phyloP scores from a whole-genome alignment of 2,797 vertebrate species.

The Microhierax caerulescens region DNA sequence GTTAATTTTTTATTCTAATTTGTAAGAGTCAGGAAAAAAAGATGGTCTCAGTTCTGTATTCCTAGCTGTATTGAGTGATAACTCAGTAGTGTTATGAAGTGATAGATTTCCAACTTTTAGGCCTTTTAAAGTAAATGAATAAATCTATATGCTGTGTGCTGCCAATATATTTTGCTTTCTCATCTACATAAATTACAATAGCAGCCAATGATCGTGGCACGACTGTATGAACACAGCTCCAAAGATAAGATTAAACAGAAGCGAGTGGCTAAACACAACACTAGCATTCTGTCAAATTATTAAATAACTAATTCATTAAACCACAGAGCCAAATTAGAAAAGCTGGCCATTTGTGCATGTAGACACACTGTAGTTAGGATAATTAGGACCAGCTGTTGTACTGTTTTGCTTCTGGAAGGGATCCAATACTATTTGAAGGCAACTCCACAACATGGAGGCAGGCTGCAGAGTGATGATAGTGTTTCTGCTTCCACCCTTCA shows the following conservation, averaged over 20 bases:
- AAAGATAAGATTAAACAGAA: conserved; percentile 58
- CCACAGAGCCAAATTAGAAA: conserved; percentile 69
- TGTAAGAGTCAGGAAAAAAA: background rate
- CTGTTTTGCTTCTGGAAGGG: conserved; percentile 71
- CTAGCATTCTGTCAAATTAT: conserved; percentile 76
- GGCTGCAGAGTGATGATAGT: background rate
- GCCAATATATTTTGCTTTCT: background rate
- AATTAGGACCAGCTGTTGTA: conserved; percentile 88
- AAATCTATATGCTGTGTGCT: background rate
- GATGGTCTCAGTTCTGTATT: background rate
- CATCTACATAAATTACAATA: conserved; percentile 28
- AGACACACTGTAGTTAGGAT: conserved; percentile 72
- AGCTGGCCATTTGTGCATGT: conserved; percentile 67
- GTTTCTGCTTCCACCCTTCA: conserved; percentile 7
- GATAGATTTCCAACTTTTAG: background rate
- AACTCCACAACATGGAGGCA: conserved; percentile 58
- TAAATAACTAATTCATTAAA: conserved; percentile 80
- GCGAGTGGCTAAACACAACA: conserved; percentile 62
- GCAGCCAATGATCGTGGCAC: background rate
- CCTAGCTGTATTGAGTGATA: background rate
- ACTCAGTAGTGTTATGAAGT: background rate
- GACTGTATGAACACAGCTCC: conserved; percentile 25
- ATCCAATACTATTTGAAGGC: conserved; percentile 76
- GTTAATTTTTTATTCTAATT: background rate
- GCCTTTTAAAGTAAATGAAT: background rate